Conservation (phyloP, 1,140 invertebrate species). For the Sinella curviseta region DNA sequence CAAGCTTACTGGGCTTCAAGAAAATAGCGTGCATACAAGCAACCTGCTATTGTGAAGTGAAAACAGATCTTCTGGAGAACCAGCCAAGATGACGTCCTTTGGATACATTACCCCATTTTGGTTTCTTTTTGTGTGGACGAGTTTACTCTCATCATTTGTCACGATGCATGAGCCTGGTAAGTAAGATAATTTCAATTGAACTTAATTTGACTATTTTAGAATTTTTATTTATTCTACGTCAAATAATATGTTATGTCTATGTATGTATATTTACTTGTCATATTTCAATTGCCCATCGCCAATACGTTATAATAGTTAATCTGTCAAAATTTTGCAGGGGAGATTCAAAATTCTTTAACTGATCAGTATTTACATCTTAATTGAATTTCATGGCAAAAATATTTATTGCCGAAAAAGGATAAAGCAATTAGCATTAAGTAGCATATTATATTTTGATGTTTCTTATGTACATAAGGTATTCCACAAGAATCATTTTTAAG, state of each 20-base stretch:
- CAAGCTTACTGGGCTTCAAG: too few species aligned
- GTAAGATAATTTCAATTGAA: not conserved
- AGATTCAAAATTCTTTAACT: too few species aligned
- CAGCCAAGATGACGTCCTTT: not conserved
- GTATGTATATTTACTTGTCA: too few species aligned
- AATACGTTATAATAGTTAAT: too few species aligned
- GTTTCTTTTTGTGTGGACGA: not conserved
- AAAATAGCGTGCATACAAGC: too few species aligned
- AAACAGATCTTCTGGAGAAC: not conserved
- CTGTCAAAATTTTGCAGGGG: too few species aligned
- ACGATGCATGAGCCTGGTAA: slow-evolving; percentile 23
- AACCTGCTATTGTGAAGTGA: too few species aligned
- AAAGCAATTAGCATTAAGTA: not conserved
- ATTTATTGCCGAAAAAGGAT: not conserved
- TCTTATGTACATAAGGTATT: too few species aligned
- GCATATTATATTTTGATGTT: not conserved
- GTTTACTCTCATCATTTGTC: slow-evolving; percentile 5
- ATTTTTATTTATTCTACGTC: not conserved
- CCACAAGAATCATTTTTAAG: too few species aligned
- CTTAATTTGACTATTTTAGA: not conserved
- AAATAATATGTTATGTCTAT: too few species aligned
- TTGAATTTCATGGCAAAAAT: not conserved
- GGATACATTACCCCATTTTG: slow-evolving; percentile 9
- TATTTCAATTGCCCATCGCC: too few species aligned
- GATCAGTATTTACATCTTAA: not conserved